phyloP scores from a whole-genome alignment of 2,113 vertebrate genomes.

The Sorex araneus region DNA sequence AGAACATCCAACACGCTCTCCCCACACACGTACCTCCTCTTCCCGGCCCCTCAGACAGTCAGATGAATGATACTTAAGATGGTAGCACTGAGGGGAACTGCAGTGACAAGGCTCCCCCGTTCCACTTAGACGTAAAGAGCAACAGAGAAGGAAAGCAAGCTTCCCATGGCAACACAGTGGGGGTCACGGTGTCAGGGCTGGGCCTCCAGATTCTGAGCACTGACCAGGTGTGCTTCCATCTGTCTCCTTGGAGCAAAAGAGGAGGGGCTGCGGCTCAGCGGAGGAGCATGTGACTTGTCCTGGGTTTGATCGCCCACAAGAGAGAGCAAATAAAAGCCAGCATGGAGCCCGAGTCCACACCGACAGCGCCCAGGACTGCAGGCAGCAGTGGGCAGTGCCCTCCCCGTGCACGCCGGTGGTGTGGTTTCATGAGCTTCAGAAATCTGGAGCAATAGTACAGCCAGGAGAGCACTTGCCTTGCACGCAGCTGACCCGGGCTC shows the following conservation, averaged over 20 bases:
- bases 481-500: no score
- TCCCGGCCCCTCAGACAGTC: conserved; percentile 23
- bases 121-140: not conserved
- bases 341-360: no score
- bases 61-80: conserved; percentile 34
- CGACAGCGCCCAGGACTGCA: no score
- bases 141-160: not conserved
- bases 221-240: not conserved
- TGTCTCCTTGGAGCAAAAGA: not conserved
- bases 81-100: not conserved
- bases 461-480: no score
- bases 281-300: not conserved
- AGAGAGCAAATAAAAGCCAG: not conserved
- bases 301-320: not conserved
- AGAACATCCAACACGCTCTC: not conserved
- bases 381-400: no score
- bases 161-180: conserved; percentile 4
- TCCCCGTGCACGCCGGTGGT: no score
- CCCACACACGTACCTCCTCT: not conserved
- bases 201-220: not conserved
- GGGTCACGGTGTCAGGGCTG: no score
- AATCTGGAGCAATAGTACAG: no score
- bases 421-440: no score
- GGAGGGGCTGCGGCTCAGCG: not conserved
- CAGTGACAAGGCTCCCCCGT: not conserved